These are phyloP conservation scores for Euspilapteryx auroguttella DNA, from an alignment of 2,888 invertebrate genomes.

Conservation along the genomic window DNA sequence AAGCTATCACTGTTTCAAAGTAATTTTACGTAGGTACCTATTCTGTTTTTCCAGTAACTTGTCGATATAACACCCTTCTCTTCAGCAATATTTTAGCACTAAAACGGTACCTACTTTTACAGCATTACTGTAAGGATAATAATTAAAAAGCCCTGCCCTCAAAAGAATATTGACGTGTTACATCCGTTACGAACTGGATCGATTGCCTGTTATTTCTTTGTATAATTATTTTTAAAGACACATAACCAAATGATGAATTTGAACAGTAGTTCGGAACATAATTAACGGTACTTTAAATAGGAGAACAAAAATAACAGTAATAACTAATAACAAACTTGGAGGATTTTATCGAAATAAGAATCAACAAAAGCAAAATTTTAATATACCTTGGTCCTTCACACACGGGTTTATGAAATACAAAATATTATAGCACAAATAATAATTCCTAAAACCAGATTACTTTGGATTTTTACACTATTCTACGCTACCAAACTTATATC, in stretches of 20 bases:
- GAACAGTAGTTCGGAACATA: no score
- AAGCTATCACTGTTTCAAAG: no score
- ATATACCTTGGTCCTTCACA: slow-evolving; percentile 81
- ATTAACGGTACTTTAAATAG: slow-evolving; percentile 25
- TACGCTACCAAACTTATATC: slow-evolving; percentile 65
- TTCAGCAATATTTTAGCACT: no score
- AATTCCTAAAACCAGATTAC: slow-evolving; percentile 45
- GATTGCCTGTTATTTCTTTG: slow-evolving; percentile 28
- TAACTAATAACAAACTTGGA: slow-evolving; percentile 29
- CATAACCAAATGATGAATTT: no score
- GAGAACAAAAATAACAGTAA: slow-evolving; percentile 23
- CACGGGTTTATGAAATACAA: slow-evolving; percentile 59
- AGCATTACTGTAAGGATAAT: slow-evolving; percentile 24
- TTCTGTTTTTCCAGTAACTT: no score
- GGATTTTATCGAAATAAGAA: slow-evolving; percentile 19
- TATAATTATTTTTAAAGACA: slow-evolving; percentile 12
- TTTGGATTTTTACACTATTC: slow-evolving; percentile 51
- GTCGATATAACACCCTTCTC: no score
- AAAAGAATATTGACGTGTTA: slow-evolving; percentile 55
- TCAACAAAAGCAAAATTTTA: slow-evolving; percentile 47
- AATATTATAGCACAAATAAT: slow-evolving; percentile 39
- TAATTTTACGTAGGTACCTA: no score
- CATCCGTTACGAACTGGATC: slow-evolving; percentile 50
- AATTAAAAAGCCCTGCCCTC: slow-evolving; percentile 50
- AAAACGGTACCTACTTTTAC: slow-evolving; percentile 29